Evolutionary conservation across 2,888 invertebrate species (phyloP).

Genomic region (Hipparchia sbordonii): DNA sequence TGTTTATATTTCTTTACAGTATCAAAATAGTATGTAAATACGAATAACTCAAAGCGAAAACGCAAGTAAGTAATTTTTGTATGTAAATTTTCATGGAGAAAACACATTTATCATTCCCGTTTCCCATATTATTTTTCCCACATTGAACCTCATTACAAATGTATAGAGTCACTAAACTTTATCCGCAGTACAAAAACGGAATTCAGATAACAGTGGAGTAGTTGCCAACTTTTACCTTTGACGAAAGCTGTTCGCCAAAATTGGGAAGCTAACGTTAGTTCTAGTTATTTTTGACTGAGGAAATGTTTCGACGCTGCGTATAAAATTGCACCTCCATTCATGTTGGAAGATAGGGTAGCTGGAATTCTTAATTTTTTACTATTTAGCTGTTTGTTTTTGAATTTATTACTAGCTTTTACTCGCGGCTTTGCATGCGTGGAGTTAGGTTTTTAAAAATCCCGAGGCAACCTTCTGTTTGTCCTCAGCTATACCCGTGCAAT

Average conservation of each 20-base stretch:
- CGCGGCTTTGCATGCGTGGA: too few species aligned
- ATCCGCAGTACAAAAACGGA: slow-evolving; percentile 24
- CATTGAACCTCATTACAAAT: slow-evolving; percentile 23
- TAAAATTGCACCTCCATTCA: background rate
- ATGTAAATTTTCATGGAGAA: background rate
- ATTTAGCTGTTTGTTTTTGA: too few species aligned
- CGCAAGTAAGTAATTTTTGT: background rate
- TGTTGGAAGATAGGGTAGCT: background rate
- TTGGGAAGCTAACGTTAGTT: slow-evolving; percentile 17
- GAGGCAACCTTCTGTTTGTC: too few species aligned
- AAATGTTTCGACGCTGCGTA: background rate
- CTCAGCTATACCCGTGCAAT: too few species aligned
- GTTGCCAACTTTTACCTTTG: slow-evolving; percentile 30
- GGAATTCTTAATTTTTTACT: background rate
- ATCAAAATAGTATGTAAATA: too few species aligned
- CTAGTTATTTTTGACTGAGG: slow-evolving; percentile 14
- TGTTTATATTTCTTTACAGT: too few species aligned
- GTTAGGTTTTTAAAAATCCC: too few species aligned
- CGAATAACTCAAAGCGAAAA: background rate
- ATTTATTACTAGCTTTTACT: too few species aligned
- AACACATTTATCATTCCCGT: background rate
- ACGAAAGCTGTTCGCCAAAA: slow-evolving; percentile 24
- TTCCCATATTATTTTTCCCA: background rate
- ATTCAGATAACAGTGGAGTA: slow-evolving; percentile 24
- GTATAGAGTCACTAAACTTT: slow-evolving; percentile 24